Evolutionary conservation across 2,797 vertebrate species (phyloP).

Genomic region (Petrocephalus schoutedeni): DNA sequence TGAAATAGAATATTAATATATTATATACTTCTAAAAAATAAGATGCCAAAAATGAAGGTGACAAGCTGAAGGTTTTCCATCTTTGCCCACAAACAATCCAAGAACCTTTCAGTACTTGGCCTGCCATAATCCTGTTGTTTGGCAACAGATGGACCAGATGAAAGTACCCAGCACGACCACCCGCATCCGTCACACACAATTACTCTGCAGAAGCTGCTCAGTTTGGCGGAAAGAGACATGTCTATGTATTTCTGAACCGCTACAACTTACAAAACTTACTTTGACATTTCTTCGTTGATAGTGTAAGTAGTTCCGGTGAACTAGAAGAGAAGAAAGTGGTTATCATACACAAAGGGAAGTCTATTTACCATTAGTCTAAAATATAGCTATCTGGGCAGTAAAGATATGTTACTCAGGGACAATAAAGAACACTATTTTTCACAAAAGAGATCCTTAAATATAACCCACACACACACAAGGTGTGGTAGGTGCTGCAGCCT

Average conservation of each 20-base stretch:
- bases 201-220: not conserved
- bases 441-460: not conserved
- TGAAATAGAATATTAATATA: not conserved
- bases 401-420: not conserved
- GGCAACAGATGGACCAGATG: constrained; percentile 8
- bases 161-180: not conserved
- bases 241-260: not conserved
- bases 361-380: not conserved
- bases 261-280: constrained; percentile 47
- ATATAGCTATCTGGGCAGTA: not conserved
- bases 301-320: not conserved
- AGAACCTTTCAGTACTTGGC: not conserved
- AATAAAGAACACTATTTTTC: not conserved
- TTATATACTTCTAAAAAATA: not conserved
- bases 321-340: not conserved
- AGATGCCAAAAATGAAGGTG: not conserved
- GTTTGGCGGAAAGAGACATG: not conserved
- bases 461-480: not conserved
- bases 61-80: not conserved
- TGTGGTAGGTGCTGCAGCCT: constrained; percentile 3
- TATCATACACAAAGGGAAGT: not conserved
- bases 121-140: constrained; percentile 3
- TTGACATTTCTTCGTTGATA: constrained; percentile 50
- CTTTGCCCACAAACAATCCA: not conserved
- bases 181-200: not conserved